Evolutionary conservation across 92 coral and sea anemone genomes (phyloP), one percentile per base, ranked within the genome.

Genomic region (Galaxea fascicularis): DNA sequence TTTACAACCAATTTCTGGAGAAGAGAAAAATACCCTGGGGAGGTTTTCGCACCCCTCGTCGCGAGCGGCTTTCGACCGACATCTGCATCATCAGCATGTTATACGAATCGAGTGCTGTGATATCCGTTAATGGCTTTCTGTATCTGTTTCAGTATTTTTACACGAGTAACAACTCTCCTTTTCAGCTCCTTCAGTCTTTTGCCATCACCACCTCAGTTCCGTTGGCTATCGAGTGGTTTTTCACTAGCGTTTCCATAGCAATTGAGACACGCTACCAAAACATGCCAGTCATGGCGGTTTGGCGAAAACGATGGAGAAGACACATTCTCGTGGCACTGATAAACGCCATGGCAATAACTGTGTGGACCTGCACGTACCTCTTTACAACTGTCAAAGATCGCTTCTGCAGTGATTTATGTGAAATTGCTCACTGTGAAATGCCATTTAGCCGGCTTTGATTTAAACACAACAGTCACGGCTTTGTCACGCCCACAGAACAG

Each of bases 211-310:
- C 77, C 27, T 57, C 81, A 10, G 31, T 30, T 7, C 68, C 66
- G 15, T 18, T 76, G 52, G 69, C 54, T 47, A 76, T 76, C 14
- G 81, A 76, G 70, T 76, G 69, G 84, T 79, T 79, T 66, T 79
- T 79, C 62, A 79, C 76, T 22, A 62, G 84, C 11, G 58, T 65
- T 16, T 79, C 84, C 4, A 49, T 79, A 35, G 62, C 62, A 1
- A 79, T 79, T 65, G 84, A 62, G 49, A 79, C 84, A 65, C 84
- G 74, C 51, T 79, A 41, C 57, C 84, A 79, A 44, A 79, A 79
- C 21, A 65, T 79, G 76, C 72, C 84, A 12, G 51, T 79, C 9
- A 59, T 59, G 56, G 71, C 71, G 1, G 84, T 79, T n/a, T 79
- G 84, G 84, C 49, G 58, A 13, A 59, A 18, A 79, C 25, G 28